Evolutionary conservation across 1,140 invertebrate genomes (phyloP), one percentile per base, ranked within the genome.

Genomic region (Pseudomyrmex cubaensis): DNA sequence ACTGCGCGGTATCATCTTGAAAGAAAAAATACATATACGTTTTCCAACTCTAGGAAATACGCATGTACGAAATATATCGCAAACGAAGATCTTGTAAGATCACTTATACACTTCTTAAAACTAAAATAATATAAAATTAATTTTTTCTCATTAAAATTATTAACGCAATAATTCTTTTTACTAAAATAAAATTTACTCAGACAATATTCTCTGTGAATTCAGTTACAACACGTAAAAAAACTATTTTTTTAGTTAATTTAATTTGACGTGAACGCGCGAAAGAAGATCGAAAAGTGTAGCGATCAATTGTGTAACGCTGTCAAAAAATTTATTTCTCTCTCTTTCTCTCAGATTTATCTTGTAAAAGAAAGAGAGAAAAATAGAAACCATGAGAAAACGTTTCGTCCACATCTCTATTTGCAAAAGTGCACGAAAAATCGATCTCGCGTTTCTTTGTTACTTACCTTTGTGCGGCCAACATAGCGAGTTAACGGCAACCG

Each of bases 401-500:
- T 86, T 48, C 13, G 25, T 66, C 54, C 77, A 22, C 62, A 57
- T 77, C 52, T 54, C 25, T 20, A 8, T 22, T n/a, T 13, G 66
- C 48, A 35, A 35, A 48, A 59, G 22, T 25, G 22, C 84, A 74
- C 83, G 87, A 77, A 84, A 86, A 90, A 91, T 90, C 89, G 85
- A 87, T 67, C 86, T 84, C 76, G 48, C 64, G 48, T 57, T 82
- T 77, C 83, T 72, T 35, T 85, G 78, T 89, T 90, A 69, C 17
- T 69, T 73, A 25, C 63, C 83, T 82, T 88, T 78, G 72, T 25
- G 13, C 75, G 61, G 54, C 74, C 56, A 54, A 44, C 77, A 63
- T 5, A 5, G 62, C 12, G 72, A 54, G 70, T 20, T 67, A 62
- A 13, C 59, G 48, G 62, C 63, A 56, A 72, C 52, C 69, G 62